Conservation (phyloP, 2,888 invertebrate species). For the Dorcus parallelipipedus region DNA sequence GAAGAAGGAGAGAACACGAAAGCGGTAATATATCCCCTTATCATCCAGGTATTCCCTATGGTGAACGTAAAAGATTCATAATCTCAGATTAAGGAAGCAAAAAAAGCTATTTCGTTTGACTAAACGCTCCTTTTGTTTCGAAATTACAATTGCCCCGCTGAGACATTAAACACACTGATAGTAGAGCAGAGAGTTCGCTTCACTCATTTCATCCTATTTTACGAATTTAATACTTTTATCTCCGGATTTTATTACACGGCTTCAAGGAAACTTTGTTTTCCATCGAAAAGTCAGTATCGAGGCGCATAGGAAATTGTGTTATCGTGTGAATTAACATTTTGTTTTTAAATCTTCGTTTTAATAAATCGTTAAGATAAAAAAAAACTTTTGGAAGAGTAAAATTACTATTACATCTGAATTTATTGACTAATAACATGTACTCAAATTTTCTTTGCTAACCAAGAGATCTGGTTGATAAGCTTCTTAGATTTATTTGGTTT, state of each 20-base stretch:
- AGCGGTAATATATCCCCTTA: slow-evolving; percentile 36
- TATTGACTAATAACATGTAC: too few species aligned
- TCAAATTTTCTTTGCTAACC: too few species aligned
- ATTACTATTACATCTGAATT: too few species aligned
- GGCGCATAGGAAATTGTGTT: too few species aligned
- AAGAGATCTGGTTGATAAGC: too few species aligned
- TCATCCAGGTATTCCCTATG: slow-evolving; percentile 44
- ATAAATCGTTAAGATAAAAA: too few species aligned
- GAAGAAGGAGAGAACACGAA: slow-evolving; percentile 21
- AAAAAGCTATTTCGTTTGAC: slow-evolving; percentile 47
- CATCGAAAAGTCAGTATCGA: too few species aligned
- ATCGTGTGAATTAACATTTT: too few species aligned
- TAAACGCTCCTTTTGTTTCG: slow-evolving; percentile 46
- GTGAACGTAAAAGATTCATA: slow-evolving; percentile 47
- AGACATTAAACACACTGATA: slow-evolving; percentile 35
- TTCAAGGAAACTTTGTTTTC: too few species aligned
- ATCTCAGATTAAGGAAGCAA: slow-evolving; percentile 45
- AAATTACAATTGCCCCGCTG: slow-evolving; percentile 46
- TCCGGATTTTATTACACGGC: not conserved
- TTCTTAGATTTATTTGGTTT: too few species aligned
- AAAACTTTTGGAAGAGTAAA: too few species aligned
- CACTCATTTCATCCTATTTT: not conserved
- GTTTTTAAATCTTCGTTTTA: too few species aligned
- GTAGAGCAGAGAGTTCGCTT: not conserved
- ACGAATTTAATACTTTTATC: slow-evolving; percentile 9